Conservation (phyloP, 1,140 invertebrate genomes). For the Medauroidea extradentata region DNA sequence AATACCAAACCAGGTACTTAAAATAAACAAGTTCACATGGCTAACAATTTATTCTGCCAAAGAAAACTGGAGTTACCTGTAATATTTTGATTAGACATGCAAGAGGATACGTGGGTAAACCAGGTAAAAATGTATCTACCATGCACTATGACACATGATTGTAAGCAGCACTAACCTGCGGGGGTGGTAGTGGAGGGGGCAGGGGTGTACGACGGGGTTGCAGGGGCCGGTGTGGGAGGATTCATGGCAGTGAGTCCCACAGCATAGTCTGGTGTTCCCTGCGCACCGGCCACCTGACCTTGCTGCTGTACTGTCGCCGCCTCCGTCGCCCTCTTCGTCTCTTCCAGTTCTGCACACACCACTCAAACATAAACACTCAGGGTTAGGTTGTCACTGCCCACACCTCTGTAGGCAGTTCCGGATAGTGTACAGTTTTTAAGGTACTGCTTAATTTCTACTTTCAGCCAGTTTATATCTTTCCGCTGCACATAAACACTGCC, state of each 20-base stretch:
- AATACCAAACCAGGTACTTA: no score
- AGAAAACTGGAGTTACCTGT: no score
- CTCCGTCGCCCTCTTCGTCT: conserved; percentile 62
- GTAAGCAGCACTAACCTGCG: background rate
- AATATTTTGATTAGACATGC: no score
- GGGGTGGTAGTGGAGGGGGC: background rate
- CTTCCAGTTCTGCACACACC: conserved; percentile 65
- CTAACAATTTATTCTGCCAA: no score
- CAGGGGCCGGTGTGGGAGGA: conserved; percentile 44
- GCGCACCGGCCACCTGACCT: conserved; percentile 43
- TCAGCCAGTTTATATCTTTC: no score
- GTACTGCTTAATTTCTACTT: no score
- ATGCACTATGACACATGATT: no score
- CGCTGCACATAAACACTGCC: no score
- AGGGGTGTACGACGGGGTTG: conserved; percentile 23
- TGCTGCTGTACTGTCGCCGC: conserved; percentile 42
- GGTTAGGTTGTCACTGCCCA: background rate
- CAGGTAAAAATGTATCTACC: no score
- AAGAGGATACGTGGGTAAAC: no score
- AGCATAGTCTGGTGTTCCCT: conserved; percentile 69
- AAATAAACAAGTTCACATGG: no score
- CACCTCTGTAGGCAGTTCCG: background rate
- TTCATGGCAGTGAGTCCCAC: conserved; percentile 59
- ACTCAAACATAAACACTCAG: background rate
- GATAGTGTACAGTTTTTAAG: background rate